phyloP scores from a whole-genome alignment of 2,113 vertebrate species.

The Sorex araneus region DNA sequence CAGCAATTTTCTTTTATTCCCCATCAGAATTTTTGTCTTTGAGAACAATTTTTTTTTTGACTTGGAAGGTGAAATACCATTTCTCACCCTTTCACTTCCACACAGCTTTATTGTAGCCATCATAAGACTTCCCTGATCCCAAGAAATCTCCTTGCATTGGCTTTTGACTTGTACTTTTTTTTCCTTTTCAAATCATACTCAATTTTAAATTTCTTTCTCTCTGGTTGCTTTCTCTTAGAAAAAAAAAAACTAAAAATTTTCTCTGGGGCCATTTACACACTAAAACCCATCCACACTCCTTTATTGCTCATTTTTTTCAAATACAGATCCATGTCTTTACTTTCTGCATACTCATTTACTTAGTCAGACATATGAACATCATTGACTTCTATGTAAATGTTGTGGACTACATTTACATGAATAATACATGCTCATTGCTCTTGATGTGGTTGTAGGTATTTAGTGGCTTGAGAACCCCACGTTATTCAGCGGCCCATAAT shows the following conservation, averaged over 20 bases:
- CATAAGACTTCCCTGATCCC: background rate
- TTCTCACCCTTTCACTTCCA: background rate
- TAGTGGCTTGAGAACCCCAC: background rate
- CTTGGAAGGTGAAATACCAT: background rate
- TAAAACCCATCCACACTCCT: background rate
- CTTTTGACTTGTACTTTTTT: background rate
- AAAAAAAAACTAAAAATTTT: background rate
- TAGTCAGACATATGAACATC: background rate
- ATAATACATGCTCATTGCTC: background rate
- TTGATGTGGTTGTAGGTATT: background rate
- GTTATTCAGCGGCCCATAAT: background rate
- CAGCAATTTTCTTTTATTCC: background rate
- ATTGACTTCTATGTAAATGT: background rate
- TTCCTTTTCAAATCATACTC: background rate
- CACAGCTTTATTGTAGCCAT: background rate
- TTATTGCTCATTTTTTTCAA: background rate
- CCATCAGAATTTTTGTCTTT: background rate
- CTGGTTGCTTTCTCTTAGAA: background rate
- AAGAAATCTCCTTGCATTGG: background rate
- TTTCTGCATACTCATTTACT: background rate
- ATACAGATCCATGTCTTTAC: background rate
- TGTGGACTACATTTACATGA: background rate
- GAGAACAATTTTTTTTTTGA: background rate
- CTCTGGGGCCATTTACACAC: background rate
- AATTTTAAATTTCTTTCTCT: conserved; percentile 34